Conservation (phyloP, 2,888 invertebrate genomes). For the Scaptomyza parva region DNA sequence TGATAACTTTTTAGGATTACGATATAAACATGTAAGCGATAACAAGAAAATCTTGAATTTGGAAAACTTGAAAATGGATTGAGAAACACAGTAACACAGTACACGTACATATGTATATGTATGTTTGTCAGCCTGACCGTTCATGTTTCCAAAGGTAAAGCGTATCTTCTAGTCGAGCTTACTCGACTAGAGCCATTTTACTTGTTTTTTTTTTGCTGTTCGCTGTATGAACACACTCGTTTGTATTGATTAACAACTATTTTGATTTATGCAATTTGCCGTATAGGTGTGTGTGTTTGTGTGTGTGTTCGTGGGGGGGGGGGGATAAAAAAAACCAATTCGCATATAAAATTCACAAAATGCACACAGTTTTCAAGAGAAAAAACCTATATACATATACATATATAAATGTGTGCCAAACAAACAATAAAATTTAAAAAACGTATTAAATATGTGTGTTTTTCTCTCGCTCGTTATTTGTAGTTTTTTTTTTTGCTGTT, state of each 20-base stretch:
- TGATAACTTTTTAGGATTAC: no score
- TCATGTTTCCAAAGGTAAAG: no score
- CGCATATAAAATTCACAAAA: constrained; percentile 29
- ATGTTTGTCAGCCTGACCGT: no score
- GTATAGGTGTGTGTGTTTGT: background rate
- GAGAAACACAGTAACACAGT: no score
- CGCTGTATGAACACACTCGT: constrained; percentile 37
- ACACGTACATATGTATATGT: no score
- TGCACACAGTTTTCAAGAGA: background rate
- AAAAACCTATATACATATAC: background rate
- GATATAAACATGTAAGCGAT: no score
- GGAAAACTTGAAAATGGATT: no score
- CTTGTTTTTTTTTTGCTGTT: constrained; percentile 13
- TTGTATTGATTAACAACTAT: constrained; percentile 72
- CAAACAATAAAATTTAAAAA: constrained; percentile 27
- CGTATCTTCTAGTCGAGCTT: no score
- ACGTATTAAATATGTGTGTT: constrained; percentile 29
- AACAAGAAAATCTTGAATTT: no score
- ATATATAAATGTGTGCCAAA: constrained; percentile 14
- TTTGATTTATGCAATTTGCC: constrained; percentile 67
- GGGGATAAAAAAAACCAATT: constrained; percentile 28
- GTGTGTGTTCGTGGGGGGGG: no score
- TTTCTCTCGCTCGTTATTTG: background rate
- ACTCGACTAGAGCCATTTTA: no score
- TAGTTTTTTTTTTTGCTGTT: background rate